These are phyloP conservation scores for Mungos mungo DNA, from an alignment of 2,113 vertebrate species.

Conservation along the genomic window DNA sequence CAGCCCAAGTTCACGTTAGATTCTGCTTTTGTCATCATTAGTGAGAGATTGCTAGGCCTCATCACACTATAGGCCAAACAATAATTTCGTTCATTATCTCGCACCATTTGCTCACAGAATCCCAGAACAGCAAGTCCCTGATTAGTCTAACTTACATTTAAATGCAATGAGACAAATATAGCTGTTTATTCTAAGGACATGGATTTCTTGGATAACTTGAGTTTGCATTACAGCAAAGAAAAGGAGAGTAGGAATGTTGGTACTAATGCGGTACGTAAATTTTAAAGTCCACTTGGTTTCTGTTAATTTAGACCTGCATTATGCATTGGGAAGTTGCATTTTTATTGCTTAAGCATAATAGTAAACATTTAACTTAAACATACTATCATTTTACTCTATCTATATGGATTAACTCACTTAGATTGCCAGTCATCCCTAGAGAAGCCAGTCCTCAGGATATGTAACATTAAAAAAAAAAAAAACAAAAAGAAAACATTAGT, in stretches of 20 bases:
- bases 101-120: background rate
- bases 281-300: background rate
- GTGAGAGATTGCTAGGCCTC: background rate
- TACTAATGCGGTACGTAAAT: background rate
- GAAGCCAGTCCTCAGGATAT: background rate
- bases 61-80: background rate
- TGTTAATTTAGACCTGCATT: background rate
- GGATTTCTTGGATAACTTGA: background rate
- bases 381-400: background rate
- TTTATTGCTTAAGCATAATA: background rate
- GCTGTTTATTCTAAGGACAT: background rate
- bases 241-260: background rate
- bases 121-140: background rate
- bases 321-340: background rate
- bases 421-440: background rate
- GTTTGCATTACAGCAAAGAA: background rate
- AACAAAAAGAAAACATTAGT: background rate
- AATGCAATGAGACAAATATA: background rate
- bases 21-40: background rate
- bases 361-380: background rate
- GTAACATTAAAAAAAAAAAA: background rate
- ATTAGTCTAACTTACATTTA: background rate
- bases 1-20: background rate
- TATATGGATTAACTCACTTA: background rate
- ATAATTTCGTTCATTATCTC: background rate